Percentiles rank a stretch among this genome's conserved stretches.
phyloP scores from a whole-genome alignment of 1,140 invertebrate species.

The Venturia canescens region DNA sequence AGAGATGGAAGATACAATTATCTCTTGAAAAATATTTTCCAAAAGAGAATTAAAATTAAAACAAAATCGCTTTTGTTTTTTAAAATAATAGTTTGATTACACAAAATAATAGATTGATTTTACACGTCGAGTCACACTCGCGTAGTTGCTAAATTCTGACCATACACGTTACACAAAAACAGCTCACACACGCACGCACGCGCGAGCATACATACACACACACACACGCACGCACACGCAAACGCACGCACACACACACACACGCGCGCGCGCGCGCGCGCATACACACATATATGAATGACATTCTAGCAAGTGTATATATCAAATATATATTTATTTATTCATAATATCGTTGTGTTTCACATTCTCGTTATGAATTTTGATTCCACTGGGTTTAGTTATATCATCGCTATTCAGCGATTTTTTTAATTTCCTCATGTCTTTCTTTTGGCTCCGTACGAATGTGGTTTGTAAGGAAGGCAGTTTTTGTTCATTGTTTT shows the following conservation, averaged over 20 bases:
- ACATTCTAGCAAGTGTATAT: too few species aligned
- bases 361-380: slow-evolving; percentile 52
- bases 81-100: slow-evolving; percentile 54
- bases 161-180: neutral
- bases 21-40: too few species aligned
- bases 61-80: neutral
- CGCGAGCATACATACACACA: too few species aligned
- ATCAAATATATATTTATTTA: neutral
- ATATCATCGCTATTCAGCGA: slow-evolving; percentile 1
- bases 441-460: slow-evolving; percentile 4
- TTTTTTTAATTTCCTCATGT: slow-evolving; percentile 19
- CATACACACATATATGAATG: too few species aligned
- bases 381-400: slow-evolving; percentile 29
- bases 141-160: slow-evolving; percentile 8
- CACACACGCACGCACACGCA: too few species aligned
- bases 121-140: slow-evolving; percentile 69
- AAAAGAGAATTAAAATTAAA: neutral
- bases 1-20: too few species aligned
- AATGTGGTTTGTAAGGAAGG: too few species aligned
- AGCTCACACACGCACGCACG: too few species aligned
- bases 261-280: too few species aligned
- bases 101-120: slow-evolving; percentile 55
- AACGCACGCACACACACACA: too few species aligned
- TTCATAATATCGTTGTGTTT: slow-evolving; percentile 47
- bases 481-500: neutral